A percentile compares a stretch with the other conserved stretches of the same genome.
phyloP scores from a whole-genome alignment of 2,113 vertebrate species.

The Otis tarda region DNA sequence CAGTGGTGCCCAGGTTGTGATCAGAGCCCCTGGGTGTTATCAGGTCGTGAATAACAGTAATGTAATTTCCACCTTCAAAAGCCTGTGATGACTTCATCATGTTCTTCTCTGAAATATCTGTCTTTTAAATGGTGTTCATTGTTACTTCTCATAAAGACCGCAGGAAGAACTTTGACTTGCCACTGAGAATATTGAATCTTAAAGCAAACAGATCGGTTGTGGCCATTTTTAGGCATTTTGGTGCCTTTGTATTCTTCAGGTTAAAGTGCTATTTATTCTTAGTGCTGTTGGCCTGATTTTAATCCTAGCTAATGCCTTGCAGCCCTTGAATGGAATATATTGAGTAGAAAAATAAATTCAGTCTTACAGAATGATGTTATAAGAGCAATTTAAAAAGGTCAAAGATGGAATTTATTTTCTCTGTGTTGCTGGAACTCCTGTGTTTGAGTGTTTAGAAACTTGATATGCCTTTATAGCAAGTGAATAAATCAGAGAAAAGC shows the following conservation, averaged over 20 bases:
- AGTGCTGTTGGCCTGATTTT: slow-evolving; percentile 49
- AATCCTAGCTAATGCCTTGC: slow-evolving; percentile 29
- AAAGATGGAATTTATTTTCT: slow-evolving; percentile 30
- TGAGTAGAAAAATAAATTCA: slow-evolving; percentile 39
- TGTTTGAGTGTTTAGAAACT: slow-evolving; percentile 58
- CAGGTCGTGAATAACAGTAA: neutral
- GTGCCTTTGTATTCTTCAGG: neutral
- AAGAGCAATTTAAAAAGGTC: slow-evolving; percentile 47
- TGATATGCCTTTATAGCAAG: slow-evolving; percentile 16
- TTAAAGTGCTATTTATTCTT: slow-evolving; percentile 47
- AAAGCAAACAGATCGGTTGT: neutral
- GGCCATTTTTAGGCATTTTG: neutral
- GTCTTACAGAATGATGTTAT: neutral
- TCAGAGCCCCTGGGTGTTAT: neutral
- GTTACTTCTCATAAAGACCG: neutral
- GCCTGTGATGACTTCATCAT: neutral
- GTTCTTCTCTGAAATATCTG: neutral
- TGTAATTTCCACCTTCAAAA: neutral
- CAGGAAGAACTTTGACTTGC: neutral
- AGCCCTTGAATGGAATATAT: neutral
- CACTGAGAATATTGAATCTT: neutral
- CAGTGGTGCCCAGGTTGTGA: neutral
- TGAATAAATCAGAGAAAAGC: neutral
- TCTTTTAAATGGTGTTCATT: neutral
- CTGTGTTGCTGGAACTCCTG: neutral